These are phyloP conservation scores for Aplysia californica DNA, from an alignment of 1,140 invertebrate genomes.

Conservation along the genomic window DNA sequence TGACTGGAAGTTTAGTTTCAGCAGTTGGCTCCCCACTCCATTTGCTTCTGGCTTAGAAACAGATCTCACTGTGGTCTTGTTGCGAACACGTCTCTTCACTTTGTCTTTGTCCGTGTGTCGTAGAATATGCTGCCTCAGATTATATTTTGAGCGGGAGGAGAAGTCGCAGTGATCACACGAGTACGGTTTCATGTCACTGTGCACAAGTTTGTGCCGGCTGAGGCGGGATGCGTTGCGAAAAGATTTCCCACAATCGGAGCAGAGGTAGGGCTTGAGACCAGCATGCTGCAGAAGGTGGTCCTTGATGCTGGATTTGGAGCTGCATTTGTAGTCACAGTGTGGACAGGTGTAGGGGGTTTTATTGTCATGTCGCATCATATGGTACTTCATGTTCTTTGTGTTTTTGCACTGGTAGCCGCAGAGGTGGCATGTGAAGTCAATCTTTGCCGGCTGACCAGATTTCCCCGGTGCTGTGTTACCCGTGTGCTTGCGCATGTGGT, in stretches of 20 bases:
- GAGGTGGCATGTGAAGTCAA: too few relatives aligned
- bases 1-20: background rate
- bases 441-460: background rate
- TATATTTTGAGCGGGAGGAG: slow-evolving; percentile 84
- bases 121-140: slow-evolving; percentile 84
- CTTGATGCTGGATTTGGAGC: slow-evolving; percentile 19
- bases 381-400: slow-evolving; percentile 22
- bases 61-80: background rate
- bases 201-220: slow-evolving; percentile 16
- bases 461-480: background rate
- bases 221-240: slow-evolving; percentile 25
- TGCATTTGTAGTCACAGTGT: slow-evolving; percentile 22
- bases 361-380: slow-evolving; percentile 19
- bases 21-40: background rate
- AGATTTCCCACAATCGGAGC: slow-evolving; percentile 9
- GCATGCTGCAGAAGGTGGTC: slow-evolving; percentile 21
- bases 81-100: background rate
- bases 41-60: background rate
- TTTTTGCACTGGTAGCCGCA: slow-evolving; percentile 21
- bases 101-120: slow-evolving; percentile 9
- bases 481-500: slow-evolving; percentile 10
- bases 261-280: slow-evolving; percentile 66
- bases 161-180: slow-evolving; percentile 38
- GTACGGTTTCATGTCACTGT: slow-evolving; percentile 74
- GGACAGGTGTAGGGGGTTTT: slow-evolving; percentile 13